Evolutionary conservation across 2,113 vertebrate genomes (phyloP), one percentile per base, ranked within the genome.

Genomic region (Pseudopipra pipra): DNA sequence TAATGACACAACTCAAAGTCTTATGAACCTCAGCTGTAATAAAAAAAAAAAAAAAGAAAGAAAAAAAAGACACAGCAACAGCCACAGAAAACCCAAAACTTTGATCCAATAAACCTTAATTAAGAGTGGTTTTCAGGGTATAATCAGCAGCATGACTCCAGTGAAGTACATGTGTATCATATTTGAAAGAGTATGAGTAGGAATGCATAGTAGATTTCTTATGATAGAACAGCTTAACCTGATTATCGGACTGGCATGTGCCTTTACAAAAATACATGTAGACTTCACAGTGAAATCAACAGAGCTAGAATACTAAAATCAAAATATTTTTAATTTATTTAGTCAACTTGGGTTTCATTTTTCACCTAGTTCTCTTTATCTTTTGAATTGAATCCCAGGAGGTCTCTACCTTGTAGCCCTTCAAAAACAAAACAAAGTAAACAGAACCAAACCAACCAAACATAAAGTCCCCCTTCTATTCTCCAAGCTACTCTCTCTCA

Each of bases 271-370:
- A 93, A 70, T 79, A 55, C 7, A 39, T 46, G 18, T 8, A 75
- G n/a, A 63, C 31, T 87, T 91, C 30, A 55, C n/a, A 89, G 71
- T 46, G 25, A 78, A 79, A 85, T 76, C 37, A 63, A 67, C 56
- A 59, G 25, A 84, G 41, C 65, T 24, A 47, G 35, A 90, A 89
- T 77, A 70, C 49, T 41, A 43, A 52, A 85, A 46, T 43, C 20
- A 77, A 81, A 44, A 46, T 35, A 30, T 62, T 81, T 94, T 91
- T 63, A 75, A 78, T 84, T 90, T 90, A 14, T 43, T 90, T 25
- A 71, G 11, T 77, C 5, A 84, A 49, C 87, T 74, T 75, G 21
- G 9, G 9, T 65, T 93, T 88, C 7, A 28, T 59, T 78, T 78
- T 75, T 89, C 35, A 56, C 6, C 14, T 46, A 59, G 15, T 43